These are phyloP conservation scores for Mythimna lalbum DNA, from an alignment of 2,888 invertebrate genomes.

Conservation along the genomic window DNA sequence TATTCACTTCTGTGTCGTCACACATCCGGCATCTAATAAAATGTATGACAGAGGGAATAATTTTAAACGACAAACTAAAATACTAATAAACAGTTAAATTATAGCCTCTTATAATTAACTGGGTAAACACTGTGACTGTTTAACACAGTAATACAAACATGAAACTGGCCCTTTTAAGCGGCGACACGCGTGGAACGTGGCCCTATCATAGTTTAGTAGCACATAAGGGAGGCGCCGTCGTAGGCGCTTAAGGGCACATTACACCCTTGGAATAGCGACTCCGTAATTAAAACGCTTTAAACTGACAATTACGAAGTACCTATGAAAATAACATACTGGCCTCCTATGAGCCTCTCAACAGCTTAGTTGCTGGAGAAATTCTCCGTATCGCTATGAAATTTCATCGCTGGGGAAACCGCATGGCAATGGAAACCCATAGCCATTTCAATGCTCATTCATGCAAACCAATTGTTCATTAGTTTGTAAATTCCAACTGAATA, in stretches of 20 bases:
- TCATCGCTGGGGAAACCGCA: conserved; percentile 42
- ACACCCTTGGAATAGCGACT: conserved; percentile 85
- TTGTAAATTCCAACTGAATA: conserved; percentile 40
- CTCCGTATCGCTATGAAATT: conserved; percentile 53
- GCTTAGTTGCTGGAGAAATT: conserved; percentile 59
- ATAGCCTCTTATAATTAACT: conserved; percentile 73
- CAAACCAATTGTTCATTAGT: conserved; percentile 46
- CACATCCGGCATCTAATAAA: conserved; percentile 32
- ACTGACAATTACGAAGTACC: conserved; percentile 84
- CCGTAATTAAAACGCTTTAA: conserved; percentile 89
- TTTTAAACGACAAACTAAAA: conserved; percentile 48
- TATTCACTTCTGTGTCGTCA: conserved; percentile 9
- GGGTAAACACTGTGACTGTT: conserved; percentile 72
- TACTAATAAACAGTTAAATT: conserved; percentile 60
- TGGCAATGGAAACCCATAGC: conserved; percentile 23
- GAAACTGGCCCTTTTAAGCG: conserved; percentile 75
- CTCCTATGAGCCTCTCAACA: conserved; percentile 71
- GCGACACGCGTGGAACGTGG: conserved; percentile 71
- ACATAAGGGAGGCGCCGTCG: conserved; percentile 76
- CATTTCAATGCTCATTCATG: conserved; percentile 29
- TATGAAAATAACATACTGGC: conserved; percentile 73
- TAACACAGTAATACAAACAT: conserved; percentile 77
- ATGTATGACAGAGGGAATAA: conserved; percentile 48
- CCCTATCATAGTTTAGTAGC: conserved; percentile 85
- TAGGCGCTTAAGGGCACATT: conserved; percentile 84